Conservation (phyloP, 2,888 invertebrate genomes). For the Eupithecia abbreviata region DNA sequence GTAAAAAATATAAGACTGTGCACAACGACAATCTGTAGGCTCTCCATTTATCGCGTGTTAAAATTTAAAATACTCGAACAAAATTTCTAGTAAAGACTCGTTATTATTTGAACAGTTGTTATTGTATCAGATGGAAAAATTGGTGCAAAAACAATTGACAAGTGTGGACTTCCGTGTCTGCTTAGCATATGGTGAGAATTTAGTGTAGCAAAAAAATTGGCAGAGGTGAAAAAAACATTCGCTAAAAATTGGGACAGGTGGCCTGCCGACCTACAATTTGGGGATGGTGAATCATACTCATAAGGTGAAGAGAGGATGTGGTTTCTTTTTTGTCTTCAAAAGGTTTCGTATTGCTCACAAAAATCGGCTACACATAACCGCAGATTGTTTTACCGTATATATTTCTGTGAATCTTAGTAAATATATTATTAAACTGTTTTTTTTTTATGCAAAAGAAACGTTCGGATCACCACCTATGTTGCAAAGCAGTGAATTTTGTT, state of each 20-base stretch:
- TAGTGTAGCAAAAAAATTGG: conserved; percentile 26
- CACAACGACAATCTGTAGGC: neutral
- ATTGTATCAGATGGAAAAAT: conserved; percentile 36
- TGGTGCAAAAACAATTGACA: conserved; percentile 30
- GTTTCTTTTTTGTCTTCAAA: neutral
- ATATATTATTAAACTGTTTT: neutral
- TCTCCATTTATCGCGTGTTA: neutral
- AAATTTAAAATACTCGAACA: neutral
- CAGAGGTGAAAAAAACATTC: conserved; percentile 41
- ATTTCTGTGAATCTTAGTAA: neutral
- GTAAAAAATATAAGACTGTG: neutral
- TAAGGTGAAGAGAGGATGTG: conserved; percentile 8
- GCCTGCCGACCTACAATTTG: conserved; percentile 47
- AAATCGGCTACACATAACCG: neutral
- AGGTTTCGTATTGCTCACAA: neutral
- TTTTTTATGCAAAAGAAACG: neutral
- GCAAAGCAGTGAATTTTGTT: conserved; percentile 11
- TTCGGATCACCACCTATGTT: neutral
- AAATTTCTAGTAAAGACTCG: neutral
- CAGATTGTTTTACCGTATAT: neutral
- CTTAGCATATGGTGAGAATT: conserved; percentile 47
- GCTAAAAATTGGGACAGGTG: conserved; percentile 47
- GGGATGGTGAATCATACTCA: conserved; percentile 43
- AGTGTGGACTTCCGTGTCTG: conserved; percentile 42
- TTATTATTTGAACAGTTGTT: conserved; percentile 34